phyloP scores from a whole-genome alignment of 2,797 vertebrate genomes.

The Monodelphis domestica region DNA sequence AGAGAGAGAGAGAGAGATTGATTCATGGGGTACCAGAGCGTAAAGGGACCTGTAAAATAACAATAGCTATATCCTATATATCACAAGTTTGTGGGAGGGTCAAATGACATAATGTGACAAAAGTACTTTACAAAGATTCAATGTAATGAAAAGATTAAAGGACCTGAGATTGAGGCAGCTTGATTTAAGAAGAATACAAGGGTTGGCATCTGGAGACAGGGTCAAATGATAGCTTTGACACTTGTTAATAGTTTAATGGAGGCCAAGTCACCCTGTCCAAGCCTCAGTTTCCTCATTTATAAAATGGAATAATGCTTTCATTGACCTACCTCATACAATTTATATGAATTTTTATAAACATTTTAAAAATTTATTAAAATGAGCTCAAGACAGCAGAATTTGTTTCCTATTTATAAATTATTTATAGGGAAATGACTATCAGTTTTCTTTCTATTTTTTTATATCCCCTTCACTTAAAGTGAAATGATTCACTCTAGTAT shows the following conservation, averaged over 20 bases:
- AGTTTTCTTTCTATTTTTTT: neutral
- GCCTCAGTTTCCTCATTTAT: neutral
- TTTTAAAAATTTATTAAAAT: no score
- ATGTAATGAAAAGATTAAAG: neutral
- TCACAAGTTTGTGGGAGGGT: neutral
- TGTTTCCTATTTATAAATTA: neutral
- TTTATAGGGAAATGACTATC: neutral
- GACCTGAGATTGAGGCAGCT: neutral
- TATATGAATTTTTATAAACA: neutral
- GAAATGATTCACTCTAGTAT: neutral
- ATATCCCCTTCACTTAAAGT: neutral
- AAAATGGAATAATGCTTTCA: neutral
- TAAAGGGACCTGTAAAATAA: neutral
- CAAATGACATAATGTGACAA: neutral
- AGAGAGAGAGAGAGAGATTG: no score
- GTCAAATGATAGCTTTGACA: no score
- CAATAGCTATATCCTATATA: neutral
- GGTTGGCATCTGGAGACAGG: no score
- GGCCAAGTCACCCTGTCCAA: neutral
- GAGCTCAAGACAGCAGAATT: neutral
- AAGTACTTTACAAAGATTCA: neutral
- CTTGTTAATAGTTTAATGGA: neutral
- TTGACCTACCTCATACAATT: neutral
- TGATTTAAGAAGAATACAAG: no score
- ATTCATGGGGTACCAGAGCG: neutral